These are phyloP conservation scores for Lycophotia porphyrea DNA, from an alignment of 2,888 invertebrate species.

Conservation along the genomic window DNA sequence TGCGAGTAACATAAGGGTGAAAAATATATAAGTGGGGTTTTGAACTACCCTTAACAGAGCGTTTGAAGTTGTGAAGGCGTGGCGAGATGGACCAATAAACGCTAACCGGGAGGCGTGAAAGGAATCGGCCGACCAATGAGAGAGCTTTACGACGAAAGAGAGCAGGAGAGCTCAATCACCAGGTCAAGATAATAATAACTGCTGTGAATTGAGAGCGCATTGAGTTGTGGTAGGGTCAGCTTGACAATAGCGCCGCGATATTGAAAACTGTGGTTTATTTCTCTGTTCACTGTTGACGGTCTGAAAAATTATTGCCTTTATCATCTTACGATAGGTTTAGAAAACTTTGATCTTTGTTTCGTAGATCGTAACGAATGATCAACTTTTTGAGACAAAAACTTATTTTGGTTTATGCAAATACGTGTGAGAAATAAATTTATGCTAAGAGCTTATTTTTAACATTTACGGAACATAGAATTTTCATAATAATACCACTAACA, in stretches of 20 bases:
- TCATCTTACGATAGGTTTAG: constrained; percentile 44
- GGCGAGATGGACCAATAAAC: constrained; percentile 82
- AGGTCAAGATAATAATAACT: constrained; percentile 90
- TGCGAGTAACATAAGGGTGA: constrained; percentile 88
- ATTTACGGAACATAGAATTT: constrained; percentile 23
- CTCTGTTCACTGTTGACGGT: constrained; percentile 71
- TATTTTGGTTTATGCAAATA: constrained; percentile 14
- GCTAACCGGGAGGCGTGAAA: constrained; percentile 83
- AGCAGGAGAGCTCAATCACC: constrained; percentile 89
- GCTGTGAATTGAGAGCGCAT: constrained; percentile 90
- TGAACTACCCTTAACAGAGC: constrained; percentile 87
- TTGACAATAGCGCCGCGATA: constrained; percentile 84
- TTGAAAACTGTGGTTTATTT: constrained; percentile 80
- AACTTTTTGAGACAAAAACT: background rate
- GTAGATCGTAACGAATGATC: background rate
- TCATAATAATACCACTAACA: constrained; percentile 55
- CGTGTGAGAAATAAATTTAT: background rate
- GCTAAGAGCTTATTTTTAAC: constrained; percentile 12
- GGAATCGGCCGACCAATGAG: constrained; percentile 81
- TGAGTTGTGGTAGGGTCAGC: constrained; percentile 89
- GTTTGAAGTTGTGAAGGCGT: constrained; percentile 85
- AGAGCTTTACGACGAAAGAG: constrained; percentile 76
- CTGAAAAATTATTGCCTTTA: constrained; percentile 68
- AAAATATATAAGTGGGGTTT: constrained; percentile 90
- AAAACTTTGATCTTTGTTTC: constrained; percentile 25